Percentiles rank a stretch among this genome's conserved stretches.
These are phyloP conservation scores for Pungitius pungitius DNA, from an alignment of 2,113 vertebrate genomes.

Conservation along the genomic window DNA sequence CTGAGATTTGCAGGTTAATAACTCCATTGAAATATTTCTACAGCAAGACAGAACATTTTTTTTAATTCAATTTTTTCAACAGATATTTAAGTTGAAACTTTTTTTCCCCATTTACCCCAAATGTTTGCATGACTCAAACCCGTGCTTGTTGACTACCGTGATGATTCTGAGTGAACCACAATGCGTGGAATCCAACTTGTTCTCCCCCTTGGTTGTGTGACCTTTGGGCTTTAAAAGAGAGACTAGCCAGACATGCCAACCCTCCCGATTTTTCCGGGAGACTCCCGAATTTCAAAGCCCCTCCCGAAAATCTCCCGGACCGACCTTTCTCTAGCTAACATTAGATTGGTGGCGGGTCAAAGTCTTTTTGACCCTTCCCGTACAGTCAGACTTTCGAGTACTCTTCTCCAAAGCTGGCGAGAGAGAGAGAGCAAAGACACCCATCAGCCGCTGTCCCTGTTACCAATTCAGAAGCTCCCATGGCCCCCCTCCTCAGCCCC, in stretches of 20 bases:
- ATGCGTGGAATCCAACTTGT: not conserved
- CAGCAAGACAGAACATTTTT: too few species aligned
- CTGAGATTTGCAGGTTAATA: too few species aligned
- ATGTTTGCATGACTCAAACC: not conserved
- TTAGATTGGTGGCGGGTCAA: not conserved
- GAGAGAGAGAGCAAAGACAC: slow-evolving; percentile 30
- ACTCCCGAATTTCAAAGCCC: too few species aligned
- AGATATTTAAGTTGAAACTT: too few species aligned
- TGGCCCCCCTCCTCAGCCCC: too few species aligned
- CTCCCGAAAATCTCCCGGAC: too few species aligned
- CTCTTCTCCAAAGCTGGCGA: slow-evolving; percentile 11
- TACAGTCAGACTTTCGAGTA: slow-evolving; percentile 18
- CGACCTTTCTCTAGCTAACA: too few species aligned
- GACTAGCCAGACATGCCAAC: too few species aligned
- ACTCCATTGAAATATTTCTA: too few species aligned
- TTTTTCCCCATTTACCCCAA: not conserved
- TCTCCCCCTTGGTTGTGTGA: not conserved
- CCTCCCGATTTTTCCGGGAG: too few species aligned
- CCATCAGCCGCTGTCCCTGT: slow-evolving; percentile 33
- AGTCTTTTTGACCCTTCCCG: slow-evolving; percentile 15
- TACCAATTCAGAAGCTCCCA: slow-evolving; percentile 53
- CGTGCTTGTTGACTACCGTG: not conserved
- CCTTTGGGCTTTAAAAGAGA: not conserved
- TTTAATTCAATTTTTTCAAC: too few species aligned
- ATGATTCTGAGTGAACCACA: not conserved